Evolutionary conservation across 2,113 vertebrate species (phyloP).

Genomic region (Myotis brandtii): DNA sequence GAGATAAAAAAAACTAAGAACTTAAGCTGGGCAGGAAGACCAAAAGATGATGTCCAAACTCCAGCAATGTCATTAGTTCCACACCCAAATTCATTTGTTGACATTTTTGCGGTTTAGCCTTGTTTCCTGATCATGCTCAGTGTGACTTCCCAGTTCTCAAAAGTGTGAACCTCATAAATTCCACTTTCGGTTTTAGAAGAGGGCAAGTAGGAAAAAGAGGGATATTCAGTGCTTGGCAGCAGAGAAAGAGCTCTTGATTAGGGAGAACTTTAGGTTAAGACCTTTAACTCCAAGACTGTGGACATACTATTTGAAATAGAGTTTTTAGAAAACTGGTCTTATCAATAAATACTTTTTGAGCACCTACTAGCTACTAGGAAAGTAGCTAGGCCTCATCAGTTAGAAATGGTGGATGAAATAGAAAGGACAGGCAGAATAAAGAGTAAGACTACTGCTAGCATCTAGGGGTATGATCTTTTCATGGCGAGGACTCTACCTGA

Average conservation of each 20-base stretch:
- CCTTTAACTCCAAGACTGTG: background rate
- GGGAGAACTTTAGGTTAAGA: background rate
- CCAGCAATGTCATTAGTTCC: background rate
- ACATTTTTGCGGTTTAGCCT: background rate
- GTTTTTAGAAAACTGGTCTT: background rate
- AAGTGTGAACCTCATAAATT: background rate
- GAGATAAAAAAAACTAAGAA: background rate
- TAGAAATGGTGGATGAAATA: background rate
- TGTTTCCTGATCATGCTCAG: background rate
- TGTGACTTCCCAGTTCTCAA: background rate
- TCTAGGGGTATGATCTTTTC: background rate
- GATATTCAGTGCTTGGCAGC: background rate
- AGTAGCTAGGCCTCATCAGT: background rate
- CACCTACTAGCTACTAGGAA: background rate
- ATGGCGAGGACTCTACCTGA: background rate
- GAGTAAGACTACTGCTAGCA: background rate
- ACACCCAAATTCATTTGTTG: background rate
- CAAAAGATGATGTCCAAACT: background rate
- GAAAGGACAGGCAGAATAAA: background rate
- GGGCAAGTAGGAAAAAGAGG: background rate
- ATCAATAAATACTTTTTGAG: background rate
- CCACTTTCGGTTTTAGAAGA: constrained; percentile 4
- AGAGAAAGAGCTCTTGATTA: background rate
- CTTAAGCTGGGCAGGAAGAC: background rate
- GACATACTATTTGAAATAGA: background rate